These are phyloP conservation scores for Dasypolia templi DNA, from an alignment of 2,888 invertebrate species.

Conservation along the genomic window DNA sequence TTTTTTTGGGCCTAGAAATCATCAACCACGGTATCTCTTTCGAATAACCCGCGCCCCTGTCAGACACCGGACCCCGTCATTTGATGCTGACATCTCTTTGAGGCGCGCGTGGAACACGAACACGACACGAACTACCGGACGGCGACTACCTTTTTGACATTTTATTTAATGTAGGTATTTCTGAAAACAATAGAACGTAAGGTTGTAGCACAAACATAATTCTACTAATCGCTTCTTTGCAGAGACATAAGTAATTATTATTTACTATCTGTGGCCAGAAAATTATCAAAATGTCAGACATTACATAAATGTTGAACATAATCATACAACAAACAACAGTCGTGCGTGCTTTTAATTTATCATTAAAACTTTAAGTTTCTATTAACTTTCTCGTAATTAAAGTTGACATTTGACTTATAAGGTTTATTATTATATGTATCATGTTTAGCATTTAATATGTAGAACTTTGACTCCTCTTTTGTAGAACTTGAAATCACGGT, in stretches of 20 bases:
- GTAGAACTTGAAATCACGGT: too few relatives aligned
- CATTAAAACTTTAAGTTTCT: constrained; percentile 29
- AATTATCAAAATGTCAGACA: constrained; percentile 13
- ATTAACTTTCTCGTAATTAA: constrained; percentile 41
- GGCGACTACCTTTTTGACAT: background rate
- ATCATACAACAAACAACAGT: constrained; percentile 6
- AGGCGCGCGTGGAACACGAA: too few relatives aligned
- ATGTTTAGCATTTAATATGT: constrained; percentile 17
- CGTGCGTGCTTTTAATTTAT: constrained; percentile 30
- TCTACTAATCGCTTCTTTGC: background rate
- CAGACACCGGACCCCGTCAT: too few relatives aligned
- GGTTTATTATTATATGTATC: constrained; percentile 17
- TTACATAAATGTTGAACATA: constrained; percentile 2
- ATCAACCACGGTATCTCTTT: too few relatives aligned
- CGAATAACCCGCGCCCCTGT: too few relatives aligned
- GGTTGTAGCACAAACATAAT: background rate
- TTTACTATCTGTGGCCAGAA: background rate
- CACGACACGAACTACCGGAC: too few relatives aligned
- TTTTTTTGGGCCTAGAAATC: too few relatives aligned
- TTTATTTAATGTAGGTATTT: background rate
- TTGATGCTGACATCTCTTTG: too few relatives aligned
- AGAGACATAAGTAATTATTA: background rate
- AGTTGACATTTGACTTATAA: constrained; percentile 26
- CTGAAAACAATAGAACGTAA: constrained; percentile 4
- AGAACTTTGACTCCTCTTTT: too few relatives aligned